phyloP scores from a whole-genome alignment of 2,888 invertebrate species.

The Ichneumon xanthorius region DNA sequence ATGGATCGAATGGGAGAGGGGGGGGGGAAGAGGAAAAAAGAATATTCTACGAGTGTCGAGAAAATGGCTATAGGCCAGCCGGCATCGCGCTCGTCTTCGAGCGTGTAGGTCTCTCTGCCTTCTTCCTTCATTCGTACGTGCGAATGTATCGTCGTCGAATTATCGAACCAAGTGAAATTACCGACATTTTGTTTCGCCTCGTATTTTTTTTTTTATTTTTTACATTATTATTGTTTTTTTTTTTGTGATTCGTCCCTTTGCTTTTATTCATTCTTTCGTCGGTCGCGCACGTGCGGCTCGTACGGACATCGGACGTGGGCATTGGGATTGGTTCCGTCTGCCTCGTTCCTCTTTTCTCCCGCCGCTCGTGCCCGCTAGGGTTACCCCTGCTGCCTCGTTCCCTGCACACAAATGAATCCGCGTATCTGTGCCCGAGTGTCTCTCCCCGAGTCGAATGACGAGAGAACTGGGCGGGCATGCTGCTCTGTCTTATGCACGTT shows the following conservation, averaged over 20 bases:
- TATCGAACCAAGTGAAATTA: constrained; percentile 64
- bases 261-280: constrained; percentile 37
- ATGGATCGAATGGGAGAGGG: neutral
- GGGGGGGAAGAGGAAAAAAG: neutral
- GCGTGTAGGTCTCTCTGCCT: neutral
- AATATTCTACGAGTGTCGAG: constrained; percentile 1
- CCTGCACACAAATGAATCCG: constrained; percentile 19
- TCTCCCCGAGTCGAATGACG: constrained; percentile 10
- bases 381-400: neutral
- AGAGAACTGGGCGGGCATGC: constrained; percentile 1
- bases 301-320: constrained; percentile 61
- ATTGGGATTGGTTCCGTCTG: constrained; percentile 59
- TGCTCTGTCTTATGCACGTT: neutral
- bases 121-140: constrained; percentile 16
- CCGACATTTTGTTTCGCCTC: constrained; percentile 39
- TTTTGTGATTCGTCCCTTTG: neutral
- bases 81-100: constrained; percentile 1
- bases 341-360: constrained; percentile 11
- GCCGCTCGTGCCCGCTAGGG: neutral
- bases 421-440: neutral
- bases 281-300: constrained; percentile 59
- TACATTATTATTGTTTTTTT: neutral
- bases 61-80: neutral
- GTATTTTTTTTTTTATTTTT: neutral
- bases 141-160: constrained; percentile 43